Base-by-base conservation (phyloP, 2,888 invertebrate species). In the Hemithea aestivaria region DNA sequence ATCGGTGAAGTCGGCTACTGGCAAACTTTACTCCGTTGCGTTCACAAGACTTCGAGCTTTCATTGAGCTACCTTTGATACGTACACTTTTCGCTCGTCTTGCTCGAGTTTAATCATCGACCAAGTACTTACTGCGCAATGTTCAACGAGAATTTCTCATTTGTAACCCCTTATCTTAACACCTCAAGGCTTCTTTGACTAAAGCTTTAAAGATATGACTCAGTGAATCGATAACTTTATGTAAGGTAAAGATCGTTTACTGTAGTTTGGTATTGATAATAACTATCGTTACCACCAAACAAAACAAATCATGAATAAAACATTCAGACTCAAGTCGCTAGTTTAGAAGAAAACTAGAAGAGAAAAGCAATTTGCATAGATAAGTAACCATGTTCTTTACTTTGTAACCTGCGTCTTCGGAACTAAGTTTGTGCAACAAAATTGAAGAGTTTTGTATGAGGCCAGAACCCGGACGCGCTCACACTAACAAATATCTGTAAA, bases 301-400 rank as follows among this genome's bases (percentile, higher is more conserved):
- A 35, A 27, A 50, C 49, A 45, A 51, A 39, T 30, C 43, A 54
- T 53, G 54, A 62, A 60, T 54, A 57, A 61, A 61, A 56, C 53
- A 56, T 62, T 50, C 33, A 44, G 42, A 50, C 46, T 40, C 36
- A 27, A 41, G 45, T 43, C 38, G 40, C 39, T 46, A 56, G 41
- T 54, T 54, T 32, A 38, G 42, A 50, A 55, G 51, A 56, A 58
- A 55, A 62, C 53, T 56, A 47, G 42, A 48, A 50, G 48, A 53
- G 47, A 43, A 53, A 57, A 56, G 55, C 52, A 54, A 60, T 65
- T 63, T 65, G 48, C 54, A 65, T 65, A 53, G 48, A 55, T 57
- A 49, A 47, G 45, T 53, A 57, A 65, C 49, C 51, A 48, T 51
- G 48, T 51, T 54, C 51, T 59, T 53, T 51, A 50, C 51, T 54